Evolutionary conservation across 2,797 vertebrate species (phyloP), one percentile per base, ranked within the genome.

Genomic region (Anisognathus igniventris): DNA sequence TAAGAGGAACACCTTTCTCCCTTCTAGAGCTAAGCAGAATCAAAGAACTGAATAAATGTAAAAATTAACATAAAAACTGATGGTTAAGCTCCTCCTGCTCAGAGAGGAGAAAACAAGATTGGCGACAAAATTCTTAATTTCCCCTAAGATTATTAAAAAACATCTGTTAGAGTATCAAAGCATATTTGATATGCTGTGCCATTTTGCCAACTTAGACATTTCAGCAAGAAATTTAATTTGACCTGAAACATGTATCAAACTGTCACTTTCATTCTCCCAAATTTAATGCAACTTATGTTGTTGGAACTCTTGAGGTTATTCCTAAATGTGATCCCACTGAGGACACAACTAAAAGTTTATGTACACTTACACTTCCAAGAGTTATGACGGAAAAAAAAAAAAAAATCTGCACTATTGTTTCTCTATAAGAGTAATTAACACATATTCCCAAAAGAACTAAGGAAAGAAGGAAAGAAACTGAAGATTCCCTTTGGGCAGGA

Each of bases 191-290:
- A 78, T 22, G 77, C 68, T 96, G 24, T 76, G 25, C 13, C 35
- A 50, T 90, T 96, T 95, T 94, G 64, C 72, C 85, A 95, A 95
- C 18, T 76, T 93, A 85, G 77, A 72, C 33, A 91, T 94, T 97
- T 96, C 84, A 86, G 23, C 31, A 92, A 77, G 71, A 97, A 97
- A 96, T 96, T 96, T 94, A 96, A 95, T 97, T 96, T 96, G 65
- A 96, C 82, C 74, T 94, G 56, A 96, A 94, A 60, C 35, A 33
- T 74, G 67, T 80, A 96, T 92, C 91, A 96, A 96, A 88, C 56
- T 96, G 40, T 93, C 92, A 95, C 27, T 95, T 97, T 60, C 60
- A 88, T 93, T 96, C 83, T 95, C 24, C 10, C 42, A 96, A 95
- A 96, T 89, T 91, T 96, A 96, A 91, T 64, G n/a, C 57, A 95